Base-by-base conservation (phyloP, 2,113 vertebrate genomes). In the Rhagologus leucostigma region DNA sequence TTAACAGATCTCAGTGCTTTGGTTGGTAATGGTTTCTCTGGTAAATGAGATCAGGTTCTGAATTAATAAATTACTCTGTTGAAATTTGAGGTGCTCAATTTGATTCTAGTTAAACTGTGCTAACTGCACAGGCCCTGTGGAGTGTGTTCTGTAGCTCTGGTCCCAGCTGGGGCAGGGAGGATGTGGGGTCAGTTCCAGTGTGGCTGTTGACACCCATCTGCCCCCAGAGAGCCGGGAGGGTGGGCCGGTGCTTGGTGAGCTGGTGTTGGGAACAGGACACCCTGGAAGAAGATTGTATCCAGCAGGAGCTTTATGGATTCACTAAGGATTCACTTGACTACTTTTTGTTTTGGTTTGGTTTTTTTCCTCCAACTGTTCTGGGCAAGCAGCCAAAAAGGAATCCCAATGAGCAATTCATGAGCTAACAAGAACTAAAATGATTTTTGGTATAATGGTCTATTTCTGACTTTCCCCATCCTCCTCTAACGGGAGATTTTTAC, bases 321-420 rank as follows among this genome's bases (percentile, higher is more conserved):
- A 12, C 33, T 17, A 4, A 62, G 44, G 68, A 50, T 81, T 90
- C 73, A 27, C 64, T 90, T 93, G 60, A 76, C 46, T 92, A 5
- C 42, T 63, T 88, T 83, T 94, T 89, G 65, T 39, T 63, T 90
- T 73, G 76, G 13, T 4, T 86, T 64, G 55, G 3, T 2, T 76
- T 90, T 89, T 89, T 65, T 6, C 9, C 11, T 74, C 69, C 86
- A 89, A 78, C 76, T 93, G 91, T 87, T 90, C 89, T 81, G 71
- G 93, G 94, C 95, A 71, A 70, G 79, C 41, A 65, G 93, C 95
- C 89, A 93, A 44, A 55, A 91, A 94, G 87, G 87, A 96, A 95
- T 97, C 87, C 94, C 87, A 83, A 27, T 90, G 81, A 96, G 93
- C 78, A 85, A 84, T 96, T 95, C 70, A 78, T 90, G 82, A 95